Conservation (phyloP, 2,113 vertebrate species). For the Neotoma lepida region DNA sequence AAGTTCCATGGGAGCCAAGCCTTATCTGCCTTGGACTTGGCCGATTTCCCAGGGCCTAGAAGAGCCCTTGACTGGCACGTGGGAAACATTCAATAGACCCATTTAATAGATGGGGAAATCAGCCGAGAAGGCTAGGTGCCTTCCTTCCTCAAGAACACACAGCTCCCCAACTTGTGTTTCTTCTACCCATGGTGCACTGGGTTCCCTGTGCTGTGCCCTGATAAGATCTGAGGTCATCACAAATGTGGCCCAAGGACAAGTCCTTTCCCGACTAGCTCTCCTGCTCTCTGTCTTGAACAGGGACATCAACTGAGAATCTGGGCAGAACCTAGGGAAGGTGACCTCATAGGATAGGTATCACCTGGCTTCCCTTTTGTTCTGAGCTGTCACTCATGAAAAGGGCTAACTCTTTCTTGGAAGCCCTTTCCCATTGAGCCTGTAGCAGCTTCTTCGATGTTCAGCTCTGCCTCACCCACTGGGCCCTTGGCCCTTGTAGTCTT, state of each 20-base stretch:
- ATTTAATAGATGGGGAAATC: slow-evolving; percentile 37
- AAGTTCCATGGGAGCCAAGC: slow-evolving; percentile 67
- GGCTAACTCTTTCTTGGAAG: neutral
- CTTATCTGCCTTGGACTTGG: slow-evolving; percentile 66
- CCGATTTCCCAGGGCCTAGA: slow-evolving; percentile 12
- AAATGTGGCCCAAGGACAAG: neutral
- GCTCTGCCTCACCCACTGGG: neutral
- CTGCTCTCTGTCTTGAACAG: neutral
- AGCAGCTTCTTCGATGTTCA: neutral
- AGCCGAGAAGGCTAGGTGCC: neutral
- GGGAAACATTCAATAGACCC: neutral
- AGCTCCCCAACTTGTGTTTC: neutral
- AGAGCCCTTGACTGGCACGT: neutral
- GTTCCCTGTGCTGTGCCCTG: neutral
- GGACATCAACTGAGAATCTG: neutral
- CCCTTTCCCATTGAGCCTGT: neutral
- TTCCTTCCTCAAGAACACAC: neutral
- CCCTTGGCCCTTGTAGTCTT: neutral
- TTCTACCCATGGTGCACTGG: neutral
- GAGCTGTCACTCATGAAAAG: neutral
- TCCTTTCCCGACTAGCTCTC: neutral
- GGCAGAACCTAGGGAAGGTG: neutral
- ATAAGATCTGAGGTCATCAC: neutral
- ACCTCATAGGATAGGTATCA: neutral
- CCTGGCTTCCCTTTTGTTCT: neutral